Conservation (phyloP, 2,113 vertebrate species). For the Ictalurus punctatus region DNA sequence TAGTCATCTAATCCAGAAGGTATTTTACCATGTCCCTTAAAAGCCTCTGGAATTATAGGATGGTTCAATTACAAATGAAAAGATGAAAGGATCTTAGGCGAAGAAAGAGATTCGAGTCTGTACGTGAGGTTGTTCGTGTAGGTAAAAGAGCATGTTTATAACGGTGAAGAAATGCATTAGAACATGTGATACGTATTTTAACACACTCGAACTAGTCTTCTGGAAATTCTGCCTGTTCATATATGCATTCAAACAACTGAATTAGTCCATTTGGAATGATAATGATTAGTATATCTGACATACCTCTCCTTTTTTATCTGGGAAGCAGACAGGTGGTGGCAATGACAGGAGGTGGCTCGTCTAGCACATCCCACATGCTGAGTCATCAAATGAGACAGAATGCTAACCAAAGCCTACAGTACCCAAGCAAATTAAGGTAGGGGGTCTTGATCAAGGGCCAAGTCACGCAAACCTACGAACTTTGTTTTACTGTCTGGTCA, state of each 20-base stretch:
- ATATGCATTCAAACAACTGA: background rate
- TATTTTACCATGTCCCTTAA: conserved; percentile 2
- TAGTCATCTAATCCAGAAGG: conserved; percentile 33
- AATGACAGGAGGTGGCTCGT: background rate
- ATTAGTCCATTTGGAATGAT: background rate
- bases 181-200: background rate
- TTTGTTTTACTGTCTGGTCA: background rate
- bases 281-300: background rate
- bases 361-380: background rate
- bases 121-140: background rate
- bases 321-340: background rate
- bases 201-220: background rate
- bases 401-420: background rate
- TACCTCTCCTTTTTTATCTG: background rate
- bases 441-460: background rate
- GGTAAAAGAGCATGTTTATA: background rate
- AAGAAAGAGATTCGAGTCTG: background rate
- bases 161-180: background rate
- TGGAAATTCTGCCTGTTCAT: background rate
- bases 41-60: conserved; percentile 30
- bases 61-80: conserved; percentile 26
- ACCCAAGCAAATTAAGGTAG: background rate
- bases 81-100: background rate
- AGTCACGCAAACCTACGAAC: background rate
- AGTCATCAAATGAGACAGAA: conserved; percentile 4